These are phyloP conservation scores for Corynorhinus townsendii DNA, from an alignment of 2,113 vertebrate genomes.

Conservation along the genomic window DNA sequence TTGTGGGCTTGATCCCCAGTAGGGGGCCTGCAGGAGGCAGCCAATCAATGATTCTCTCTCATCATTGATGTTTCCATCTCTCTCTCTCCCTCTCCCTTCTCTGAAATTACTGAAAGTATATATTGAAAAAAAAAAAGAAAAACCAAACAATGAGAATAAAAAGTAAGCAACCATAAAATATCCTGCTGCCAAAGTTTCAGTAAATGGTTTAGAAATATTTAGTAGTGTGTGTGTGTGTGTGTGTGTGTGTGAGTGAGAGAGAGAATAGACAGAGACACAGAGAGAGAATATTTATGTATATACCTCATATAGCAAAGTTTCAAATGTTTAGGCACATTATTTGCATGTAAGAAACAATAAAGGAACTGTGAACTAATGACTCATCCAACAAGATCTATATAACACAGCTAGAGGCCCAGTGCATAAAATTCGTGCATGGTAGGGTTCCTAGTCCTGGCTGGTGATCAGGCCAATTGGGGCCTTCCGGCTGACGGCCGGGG, in stretches of 20 bases:
- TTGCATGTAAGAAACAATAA: not conserved
- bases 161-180: not conserved
- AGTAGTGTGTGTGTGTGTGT: not conserved
- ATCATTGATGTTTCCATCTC: too few species aligned
- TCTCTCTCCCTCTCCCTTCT: too few species aligned
- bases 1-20: too few species aligned
- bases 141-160: not conserved
- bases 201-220: not conserved
- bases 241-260: not conserved
- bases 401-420: not conserved
- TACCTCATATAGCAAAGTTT: not conserved
- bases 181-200: not conserved
- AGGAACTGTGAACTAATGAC: not conserved
- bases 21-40: too few species aligned
- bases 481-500: too few species aligned
- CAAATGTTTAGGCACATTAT: not conserved
- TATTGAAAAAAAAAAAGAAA: not conserved
- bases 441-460: too few species aligned
- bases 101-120: too few species aligned
- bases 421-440: too few species aligned
- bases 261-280: not conserved
- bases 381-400: not conserved
- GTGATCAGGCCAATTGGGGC: too few species aligned
- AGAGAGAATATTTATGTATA: not conserved
- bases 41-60: too few species aligned